Percentiles rank a stretch among this genome's conserved stretches.
Conservation (phyloP, 2,113 vertebrate species). For the Theristicus caerulescens region DNA sequence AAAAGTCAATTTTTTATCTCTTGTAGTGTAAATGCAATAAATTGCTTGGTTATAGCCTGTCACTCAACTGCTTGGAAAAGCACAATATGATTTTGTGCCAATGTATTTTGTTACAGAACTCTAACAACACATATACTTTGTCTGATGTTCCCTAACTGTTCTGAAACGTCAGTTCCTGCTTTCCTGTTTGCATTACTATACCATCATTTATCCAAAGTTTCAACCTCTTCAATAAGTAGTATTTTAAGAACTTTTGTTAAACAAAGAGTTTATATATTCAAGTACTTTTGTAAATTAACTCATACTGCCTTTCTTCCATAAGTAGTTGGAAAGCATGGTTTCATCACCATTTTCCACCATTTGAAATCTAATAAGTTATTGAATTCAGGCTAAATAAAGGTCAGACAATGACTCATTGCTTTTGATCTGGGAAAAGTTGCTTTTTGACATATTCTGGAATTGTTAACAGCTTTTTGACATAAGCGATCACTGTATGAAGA, state of each 20-base stretch:
- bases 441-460: slow-evolving; percentile 32
- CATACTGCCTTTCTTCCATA: background rate
- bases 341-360: background rate
- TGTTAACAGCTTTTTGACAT: slow-evolving; percentile 21
- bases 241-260: background rate
- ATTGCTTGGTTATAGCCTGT: background rate
- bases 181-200: background rate
- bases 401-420: slow-evolving; percentile 49
- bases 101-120: background rate
- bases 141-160: background rate
- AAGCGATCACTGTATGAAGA: background rate
- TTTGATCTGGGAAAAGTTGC: background rate
- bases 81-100: background rate
- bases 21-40: background rate
- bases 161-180: background rate
- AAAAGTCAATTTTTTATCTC: background rate
- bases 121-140: background rate
- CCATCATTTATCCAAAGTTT: background rate
- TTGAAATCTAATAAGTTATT: slow-evolving; percentile 17
- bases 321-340: background rate
- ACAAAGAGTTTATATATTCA: background rate
- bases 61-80: background rate
- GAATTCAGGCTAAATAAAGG: slow-evolving; percentile 20
- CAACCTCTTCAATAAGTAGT: background rate
- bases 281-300: background rate